Evolutionary conservation across 2,797 vertebrate genomes (phyloP).

Genomic region (Phaenicophaeus curvirostris): DNA sequence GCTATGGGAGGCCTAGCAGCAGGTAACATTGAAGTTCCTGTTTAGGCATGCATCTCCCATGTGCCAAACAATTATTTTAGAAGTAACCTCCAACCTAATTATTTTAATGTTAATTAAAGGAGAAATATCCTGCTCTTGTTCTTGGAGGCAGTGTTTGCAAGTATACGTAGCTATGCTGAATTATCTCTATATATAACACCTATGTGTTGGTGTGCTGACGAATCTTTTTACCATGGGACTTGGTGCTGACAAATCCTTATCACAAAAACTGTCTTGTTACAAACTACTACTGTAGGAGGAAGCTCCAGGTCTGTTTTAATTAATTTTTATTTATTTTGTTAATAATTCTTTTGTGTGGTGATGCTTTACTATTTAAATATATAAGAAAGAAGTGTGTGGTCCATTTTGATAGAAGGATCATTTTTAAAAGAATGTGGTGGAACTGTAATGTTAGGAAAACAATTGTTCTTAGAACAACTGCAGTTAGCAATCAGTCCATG

Average conservation of each 20-base stretch:
- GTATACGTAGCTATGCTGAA: neutral
- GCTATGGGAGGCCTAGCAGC: neutral
- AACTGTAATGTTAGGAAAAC: neutral
- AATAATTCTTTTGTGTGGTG: neutral
- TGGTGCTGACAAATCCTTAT: neutral
- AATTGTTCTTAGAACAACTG: neutral
- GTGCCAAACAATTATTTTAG: neutral
- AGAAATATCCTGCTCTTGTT: neutral
- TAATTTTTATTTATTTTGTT: neutral
- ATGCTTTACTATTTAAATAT: neutral
- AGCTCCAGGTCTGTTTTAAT: neutral
- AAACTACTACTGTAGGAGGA: neutral
- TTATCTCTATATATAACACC: neutral
- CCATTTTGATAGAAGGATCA: neutral
- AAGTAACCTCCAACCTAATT: neutral
- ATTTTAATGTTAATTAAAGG: neutral
- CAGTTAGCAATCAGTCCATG: neutral
- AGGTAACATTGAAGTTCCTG: fast-evolving
- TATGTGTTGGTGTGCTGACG: neutral
- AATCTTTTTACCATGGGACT: neutral
- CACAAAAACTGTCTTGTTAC: neutral
- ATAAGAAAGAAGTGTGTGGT: neutral
- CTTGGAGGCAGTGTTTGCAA: neutral
- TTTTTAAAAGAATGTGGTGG: neutral
- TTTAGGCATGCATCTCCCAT: neutral